A percentile compares a stretch with the other conserved stretches of the same genome.
These are phyloP conservation scores for Cephus sareptanus DNA, from an alignment of 2,888 invertebrate species.

Conservation along the genomic window DNA sequence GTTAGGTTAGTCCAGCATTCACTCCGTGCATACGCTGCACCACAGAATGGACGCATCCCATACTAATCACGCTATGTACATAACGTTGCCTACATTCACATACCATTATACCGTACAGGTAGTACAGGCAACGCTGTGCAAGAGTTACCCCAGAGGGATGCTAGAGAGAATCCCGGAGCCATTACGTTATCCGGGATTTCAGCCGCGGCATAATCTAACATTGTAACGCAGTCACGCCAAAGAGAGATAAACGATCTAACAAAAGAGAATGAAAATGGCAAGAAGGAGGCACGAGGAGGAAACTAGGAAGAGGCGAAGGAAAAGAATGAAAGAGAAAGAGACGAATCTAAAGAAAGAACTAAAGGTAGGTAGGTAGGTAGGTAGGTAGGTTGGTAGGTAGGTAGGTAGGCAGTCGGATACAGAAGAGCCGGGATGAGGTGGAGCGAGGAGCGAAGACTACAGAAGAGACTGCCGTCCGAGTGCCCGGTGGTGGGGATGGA, in stretches of 20 bases:
- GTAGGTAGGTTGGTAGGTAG: background rate
- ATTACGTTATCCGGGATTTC: background rate
- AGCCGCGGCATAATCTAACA: background rate
- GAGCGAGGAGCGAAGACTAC: constrained; percentile 27
- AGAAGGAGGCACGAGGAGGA: constrained; percentile 54
- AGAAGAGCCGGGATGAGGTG: constrained; percentile 6
- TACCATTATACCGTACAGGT: background rate
- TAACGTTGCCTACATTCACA: background rate
- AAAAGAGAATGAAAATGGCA: constrained; percentile 43
- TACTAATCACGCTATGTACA: background rate
- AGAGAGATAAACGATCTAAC: background rate
- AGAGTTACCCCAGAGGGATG: background rate
- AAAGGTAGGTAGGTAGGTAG: constrained; percentile 5
- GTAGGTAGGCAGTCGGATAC: constrained; percentile 5
- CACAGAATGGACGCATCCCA: background rate
- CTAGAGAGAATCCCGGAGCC: background rate
- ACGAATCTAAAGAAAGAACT: constrained; percentile 2
- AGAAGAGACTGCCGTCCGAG: constrained; percentile 30
- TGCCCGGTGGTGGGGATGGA: constrained; percentile 51
- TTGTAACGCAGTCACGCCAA: background rate
- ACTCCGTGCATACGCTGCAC: background rate
- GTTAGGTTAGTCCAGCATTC: background rate
- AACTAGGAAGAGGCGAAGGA: constrained; percentile 5
- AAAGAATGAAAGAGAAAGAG: constrained; percentile 4
- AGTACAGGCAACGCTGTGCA: background rate